phyloP scores from a whole-genome alignment of 2,797 vertebrate species.

The Limnodromus scolopaceus region DNA sequence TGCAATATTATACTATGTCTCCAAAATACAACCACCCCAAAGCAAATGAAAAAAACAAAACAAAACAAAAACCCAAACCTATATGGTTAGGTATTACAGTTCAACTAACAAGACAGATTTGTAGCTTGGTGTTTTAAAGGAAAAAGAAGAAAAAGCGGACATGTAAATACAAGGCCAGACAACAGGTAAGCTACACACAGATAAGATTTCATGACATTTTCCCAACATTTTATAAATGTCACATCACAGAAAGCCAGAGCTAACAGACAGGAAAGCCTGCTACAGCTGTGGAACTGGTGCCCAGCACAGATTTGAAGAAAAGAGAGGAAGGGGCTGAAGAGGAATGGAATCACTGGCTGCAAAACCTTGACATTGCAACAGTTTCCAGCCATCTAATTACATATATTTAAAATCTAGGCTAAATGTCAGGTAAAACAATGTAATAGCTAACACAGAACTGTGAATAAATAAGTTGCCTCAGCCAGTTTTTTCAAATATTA shows the following conservation, averaged over 20 bases:
- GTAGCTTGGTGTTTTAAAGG: background rate
- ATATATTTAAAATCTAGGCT: background rate
- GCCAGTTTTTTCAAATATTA: background rate
- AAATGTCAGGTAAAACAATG: background rate
- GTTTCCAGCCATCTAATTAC: background rate
- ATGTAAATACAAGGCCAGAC: background rate
- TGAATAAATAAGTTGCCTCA: background rate
- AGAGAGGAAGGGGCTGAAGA: background rate
- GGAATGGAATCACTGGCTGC: background rate
- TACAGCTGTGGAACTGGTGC: background rate
- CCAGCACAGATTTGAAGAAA: background rate
- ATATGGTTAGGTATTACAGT: rapidly evolving
- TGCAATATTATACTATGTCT: background rate
- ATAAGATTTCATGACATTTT: background rate
- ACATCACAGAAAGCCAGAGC: background rate
- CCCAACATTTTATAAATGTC: background rate
- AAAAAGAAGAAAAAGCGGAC: background rate
- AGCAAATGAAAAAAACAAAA: background rate
- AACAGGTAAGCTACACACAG: background rate
- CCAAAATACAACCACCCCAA: background rate
- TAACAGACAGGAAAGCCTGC: background rate
- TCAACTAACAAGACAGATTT: background rate
- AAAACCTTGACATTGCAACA: background rate
- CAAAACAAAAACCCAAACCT: background rate
- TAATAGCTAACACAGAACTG: background rate